Base-by-base conservation (phyloP, 2,797 vertebrate genomes). In the Aphelocoma californica region DNA sequence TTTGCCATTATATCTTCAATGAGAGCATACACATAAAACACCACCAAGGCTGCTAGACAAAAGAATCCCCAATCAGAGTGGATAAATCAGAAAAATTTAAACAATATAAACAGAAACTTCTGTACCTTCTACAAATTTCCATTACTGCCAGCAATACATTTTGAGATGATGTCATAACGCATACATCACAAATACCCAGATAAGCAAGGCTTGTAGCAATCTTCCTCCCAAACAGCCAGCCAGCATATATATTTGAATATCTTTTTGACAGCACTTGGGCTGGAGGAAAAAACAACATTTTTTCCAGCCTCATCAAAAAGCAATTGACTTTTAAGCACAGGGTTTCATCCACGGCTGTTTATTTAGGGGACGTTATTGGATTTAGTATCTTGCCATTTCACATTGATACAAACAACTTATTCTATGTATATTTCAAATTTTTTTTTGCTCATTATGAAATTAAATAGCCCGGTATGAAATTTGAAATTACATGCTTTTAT, bases 211-310 rank as follows among this genome's bases (percentile, higher is more conserved):
- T 85, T 62, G 65, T 89, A 92, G 93, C 86, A 95, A 54, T 93
- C 78, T 90, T 86, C 69, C 56, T 88, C 88, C 32, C 62, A 75
- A 89, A 69, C 32, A 94, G 65, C 29, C 86, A 92, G 66, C 64
- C 20, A 90, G 23, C 31, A 58, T 12, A 28, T 31, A 44, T 40
- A 89, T 50, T 87, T 67, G 61, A 94, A 71, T 89, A 93, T 78
- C 77, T 88, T 85, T 93, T 47, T 96, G 93, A 93, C 89, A 94
- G 50, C 65, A 38, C 86, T 92, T 94, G 72, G 28, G 54, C 71
- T 89, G 31, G 65, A 92, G 57, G 54, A 85, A 67, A 79, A 92
- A 73, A 4, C 24, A 92, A 50, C 42, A 34, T 86, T 93, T 94
- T 94, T 83, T 75, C 65, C 47, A 91, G 38, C 8, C 32, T 90